Conservation (phyloP, 2,797 vertebrate species). For the Gallinago stenura region DNA sequence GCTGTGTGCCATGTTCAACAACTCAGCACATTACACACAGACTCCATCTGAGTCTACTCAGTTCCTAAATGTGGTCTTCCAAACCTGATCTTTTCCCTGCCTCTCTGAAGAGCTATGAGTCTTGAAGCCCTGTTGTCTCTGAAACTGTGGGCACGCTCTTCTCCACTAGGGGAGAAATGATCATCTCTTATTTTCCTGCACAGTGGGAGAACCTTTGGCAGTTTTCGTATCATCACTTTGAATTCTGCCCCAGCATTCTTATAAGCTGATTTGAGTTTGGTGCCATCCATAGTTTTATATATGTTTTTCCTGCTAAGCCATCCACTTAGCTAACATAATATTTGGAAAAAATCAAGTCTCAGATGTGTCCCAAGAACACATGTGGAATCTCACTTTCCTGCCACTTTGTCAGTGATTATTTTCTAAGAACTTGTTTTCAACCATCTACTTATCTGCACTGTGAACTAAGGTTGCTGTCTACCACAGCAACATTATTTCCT, state of each 20-base stretch:
- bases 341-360: neutral
- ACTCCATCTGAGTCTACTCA: neutral
- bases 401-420: neutral
- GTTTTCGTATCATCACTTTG: neutral
- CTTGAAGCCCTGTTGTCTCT: neutral
- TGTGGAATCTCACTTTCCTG: neutral
- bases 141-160: neutral
- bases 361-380: neutral
- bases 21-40: neutral
- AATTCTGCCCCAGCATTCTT: neutral
- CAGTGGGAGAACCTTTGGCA: neutral
- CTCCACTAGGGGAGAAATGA: neutral
- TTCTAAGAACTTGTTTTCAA: neutral
- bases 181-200: neutral
- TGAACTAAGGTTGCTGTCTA: neutral
- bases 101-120: neutral
- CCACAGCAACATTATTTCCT: neutral
- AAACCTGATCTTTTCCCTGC: neutral
- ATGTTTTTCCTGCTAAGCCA: neutral
- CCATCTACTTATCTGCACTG: neutral
- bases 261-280: neutral
- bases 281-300: neutral
- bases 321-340: neutral
- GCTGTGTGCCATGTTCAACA: neutral
- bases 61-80: neutral